A percentile compares a stretch with the other conserved stretches of the same genome.
These are phyloP conservation scores for Tenodera sinensis DNA, from an alignment of 2,888 invertebrate genomes.

Conservation along the genomic window DNA sequence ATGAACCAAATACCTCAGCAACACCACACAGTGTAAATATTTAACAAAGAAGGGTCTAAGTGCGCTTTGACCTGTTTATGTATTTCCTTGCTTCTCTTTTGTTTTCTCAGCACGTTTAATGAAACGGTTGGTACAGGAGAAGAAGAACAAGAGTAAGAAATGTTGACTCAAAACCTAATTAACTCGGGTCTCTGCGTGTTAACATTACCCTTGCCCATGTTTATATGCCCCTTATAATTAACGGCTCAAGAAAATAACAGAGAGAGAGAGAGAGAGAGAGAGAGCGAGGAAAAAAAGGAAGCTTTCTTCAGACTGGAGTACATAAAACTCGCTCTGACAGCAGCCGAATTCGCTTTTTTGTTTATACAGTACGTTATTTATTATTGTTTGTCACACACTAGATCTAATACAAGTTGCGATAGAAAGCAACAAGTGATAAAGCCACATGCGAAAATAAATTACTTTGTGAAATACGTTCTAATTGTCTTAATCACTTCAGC, in stretches of 20 bases:
- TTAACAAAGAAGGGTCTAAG: background rate
- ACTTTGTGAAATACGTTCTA: too few relatives aligned
- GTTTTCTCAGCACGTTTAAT: conserved; percentile 4
- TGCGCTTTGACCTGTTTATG: background rate
- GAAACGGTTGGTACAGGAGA: background rate
- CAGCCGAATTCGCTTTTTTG: background rate
- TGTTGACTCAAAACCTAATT: conserved; percentile 2
- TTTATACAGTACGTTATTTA: background rate
- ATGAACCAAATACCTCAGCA: background rate
- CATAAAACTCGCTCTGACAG: background rate
- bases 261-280: background rate
- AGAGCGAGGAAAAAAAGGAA: background rate
- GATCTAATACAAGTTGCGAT: background rate
- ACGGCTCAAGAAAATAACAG: background rate
- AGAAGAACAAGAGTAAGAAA: background rate
- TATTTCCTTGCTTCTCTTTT: background rate
- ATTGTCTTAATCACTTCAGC: too few relatives aligned
- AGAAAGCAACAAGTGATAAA: background rate
- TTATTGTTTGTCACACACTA: background rate
- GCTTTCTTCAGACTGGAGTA: background rate
- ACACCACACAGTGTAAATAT: background rate
- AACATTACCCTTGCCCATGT: background rate
- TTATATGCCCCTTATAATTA: background rate
- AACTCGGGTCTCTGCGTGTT: background rate
- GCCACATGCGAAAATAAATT: too few relatives aligned